These are phyloP conservation scores for Chlamydotis undulata DNA, from an alignment of 2,113 vertebrate species.

Conservation along the genomic window DNA sequence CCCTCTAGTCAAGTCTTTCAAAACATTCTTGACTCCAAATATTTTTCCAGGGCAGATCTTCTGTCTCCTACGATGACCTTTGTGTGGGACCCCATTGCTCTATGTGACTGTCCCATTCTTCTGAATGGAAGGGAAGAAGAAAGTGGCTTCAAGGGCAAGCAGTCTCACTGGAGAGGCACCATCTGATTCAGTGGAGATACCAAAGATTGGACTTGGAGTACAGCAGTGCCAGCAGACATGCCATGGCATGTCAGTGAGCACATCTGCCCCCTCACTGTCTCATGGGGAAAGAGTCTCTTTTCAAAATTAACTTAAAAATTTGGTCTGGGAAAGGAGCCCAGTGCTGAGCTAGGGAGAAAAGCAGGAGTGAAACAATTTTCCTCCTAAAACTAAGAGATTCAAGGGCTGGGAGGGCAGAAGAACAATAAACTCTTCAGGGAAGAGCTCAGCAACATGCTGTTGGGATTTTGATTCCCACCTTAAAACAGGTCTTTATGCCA, in stretches of 20 bases:
- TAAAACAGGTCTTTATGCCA: background rate
- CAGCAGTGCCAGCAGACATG: background rate
- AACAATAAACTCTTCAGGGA: background rate
- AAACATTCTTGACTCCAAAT: constrained; percentile 42
- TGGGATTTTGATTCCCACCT: background rate
- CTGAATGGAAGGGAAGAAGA: background rate
- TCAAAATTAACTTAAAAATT: background rate
- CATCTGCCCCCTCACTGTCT: constrained; percentile 3
- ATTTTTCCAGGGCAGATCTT: constrained; percentile 7
- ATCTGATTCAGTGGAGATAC: background rate
- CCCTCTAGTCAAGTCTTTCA: background rate
- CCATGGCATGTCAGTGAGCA: background rate
- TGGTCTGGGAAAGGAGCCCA: constrained; percentile 27
- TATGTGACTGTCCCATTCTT: background rate
- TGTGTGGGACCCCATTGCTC: background rate
- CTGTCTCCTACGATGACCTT: background rate
- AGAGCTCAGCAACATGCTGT: background rate
- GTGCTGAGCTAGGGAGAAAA: constrained; percentile 13
- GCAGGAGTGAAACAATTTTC: background rate
- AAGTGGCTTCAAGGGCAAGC: background rate
- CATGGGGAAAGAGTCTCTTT: background rate
- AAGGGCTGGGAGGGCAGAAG: background rate
- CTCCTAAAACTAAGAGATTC: background rate
- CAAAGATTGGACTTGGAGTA: background rate
- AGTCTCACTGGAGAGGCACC: background rate